phyloP scores from a whole-genome alignment of 2,797 vertebrate species.

The Smutsia temminckii region DNA sequence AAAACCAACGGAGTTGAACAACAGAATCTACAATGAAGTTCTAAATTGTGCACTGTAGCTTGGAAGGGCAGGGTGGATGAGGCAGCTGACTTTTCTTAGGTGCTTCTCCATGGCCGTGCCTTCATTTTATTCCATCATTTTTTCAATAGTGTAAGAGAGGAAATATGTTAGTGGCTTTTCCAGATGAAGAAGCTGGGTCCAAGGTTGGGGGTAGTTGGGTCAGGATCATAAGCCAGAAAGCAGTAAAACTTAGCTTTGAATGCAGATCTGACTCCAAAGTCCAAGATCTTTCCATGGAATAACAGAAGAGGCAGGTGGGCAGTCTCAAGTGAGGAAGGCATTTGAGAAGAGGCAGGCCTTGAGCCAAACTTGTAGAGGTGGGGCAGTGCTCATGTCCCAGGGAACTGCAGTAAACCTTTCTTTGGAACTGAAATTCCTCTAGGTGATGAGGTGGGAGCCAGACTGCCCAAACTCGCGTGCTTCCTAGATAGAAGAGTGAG shows the following conservation, averaged over 20 bases:
- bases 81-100: background rate
- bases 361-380: background rate
- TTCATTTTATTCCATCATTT: background rate
- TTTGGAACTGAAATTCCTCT: background rate
- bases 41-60: background rate
- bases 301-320: background rate
- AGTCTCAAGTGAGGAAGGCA: background rate
- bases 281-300: background rate
- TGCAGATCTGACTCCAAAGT: background rate
- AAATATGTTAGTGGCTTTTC: background rate
- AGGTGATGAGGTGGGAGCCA: background rate
- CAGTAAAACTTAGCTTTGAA: background rate
- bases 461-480: background rate
- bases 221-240: background rate
- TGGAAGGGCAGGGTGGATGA: background rate
- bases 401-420: background rate
- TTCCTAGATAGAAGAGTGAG: background rate
- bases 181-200: background rate
- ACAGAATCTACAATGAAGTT: background rate
- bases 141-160: background rate
- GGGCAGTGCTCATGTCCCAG: background rate
- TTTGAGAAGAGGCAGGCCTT: background rate
- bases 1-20: background rate
- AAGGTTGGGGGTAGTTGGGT: background rate
- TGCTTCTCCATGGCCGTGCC: background rate